A percentile compares a stretch with the other conserved stretches of the same genome.
These are phyloP conservation scores for Meganola albula DNA, from an alignment of 2,888 invertebrate genomes.

Conservation along the genomic window DNA sequence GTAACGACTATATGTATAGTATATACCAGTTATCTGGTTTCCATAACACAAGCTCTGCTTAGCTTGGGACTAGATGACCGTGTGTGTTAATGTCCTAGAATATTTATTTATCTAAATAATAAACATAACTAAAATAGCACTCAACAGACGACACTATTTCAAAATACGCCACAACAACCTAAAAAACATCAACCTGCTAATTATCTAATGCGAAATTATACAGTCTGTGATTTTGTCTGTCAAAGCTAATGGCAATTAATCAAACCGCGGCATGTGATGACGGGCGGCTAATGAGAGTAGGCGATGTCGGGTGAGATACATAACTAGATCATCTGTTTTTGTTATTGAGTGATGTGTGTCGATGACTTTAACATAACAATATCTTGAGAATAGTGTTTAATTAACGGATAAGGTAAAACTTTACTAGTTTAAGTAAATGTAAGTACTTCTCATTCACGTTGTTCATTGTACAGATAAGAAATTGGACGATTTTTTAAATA, in stretches of 20 bases:
- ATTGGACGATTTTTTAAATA: no score
- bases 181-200: constrained; percentile 9
- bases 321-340: constrained; percentile 26
- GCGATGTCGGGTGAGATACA: constrained; percentile 33
- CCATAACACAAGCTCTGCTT: not conserved
- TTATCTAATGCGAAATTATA: constrained; percentile 21
- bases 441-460: no score
- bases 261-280: constrained; percentile 31
- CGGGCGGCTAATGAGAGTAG: constrained; percentile 36
- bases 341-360: constrained; percentile 23
- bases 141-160: no score
- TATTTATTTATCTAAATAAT: no score
- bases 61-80: no score
- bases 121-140: no score
- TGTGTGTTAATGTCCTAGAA: no score
- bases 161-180: not conserved
- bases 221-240: constrained; percentile 29
- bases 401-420: no score
- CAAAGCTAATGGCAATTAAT: constrained; percentile 31
- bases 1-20: no score
- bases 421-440: no score
- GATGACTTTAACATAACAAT: constrained; percentile 23
- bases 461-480: no score
- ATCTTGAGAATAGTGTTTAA: no score
- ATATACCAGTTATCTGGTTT: not conserved